Evolutionary conservation across 2,888 invertebrate genomes (phyloP), one percentile per base, ranked within the genome.

Genomic region (Ichneumoninae sp.): DNA sequence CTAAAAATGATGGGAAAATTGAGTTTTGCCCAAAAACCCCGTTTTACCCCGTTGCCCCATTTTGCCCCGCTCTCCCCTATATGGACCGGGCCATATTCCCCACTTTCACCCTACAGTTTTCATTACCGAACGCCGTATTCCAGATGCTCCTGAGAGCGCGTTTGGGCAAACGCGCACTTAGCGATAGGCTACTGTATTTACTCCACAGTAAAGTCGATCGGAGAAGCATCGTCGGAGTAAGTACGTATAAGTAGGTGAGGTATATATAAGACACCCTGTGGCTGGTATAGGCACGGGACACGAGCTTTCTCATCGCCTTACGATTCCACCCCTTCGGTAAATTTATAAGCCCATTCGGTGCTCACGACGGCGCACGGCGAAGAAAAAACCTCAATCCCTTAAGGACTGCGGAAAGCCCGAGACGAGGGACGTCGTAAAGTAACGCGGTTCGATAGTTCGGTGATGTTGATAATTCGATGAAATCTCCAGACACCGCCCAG

Each of bases 271-370:
- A 54, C 6, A 57, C 26, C 26, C 60, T 50, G 74, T 19, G 65
- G 65, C 36, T 40, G n/a, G 16, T 40, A 50, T 33, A 40, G 33
- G 65, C 22, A 75, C 66, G 22, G n/a, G 16, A 16, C 44, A 50
- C 63, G 7, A n/a, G 50, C 75, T 30, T 13, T 66, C 52, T 40
- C 65, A 22, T 54, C 66, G 66, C 66, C 70, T 71, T 65, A 75
- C 50, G 68, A 68, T 68, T 65, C 22, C 30, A 71, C 33, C 69
- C 69, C 76, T 54, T 73, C 57, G 68, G 73, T 60, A 82, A 82
- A 82, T 82, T 77, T 85, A 82, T 83, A 80, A 82, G 78, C 50
- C 71, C 78, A 76, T 82, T 52, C 30, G 73, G 71, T 44, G 60
- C 60, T 44, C 60, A 71, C 70, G 19, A 22, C 4, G 54, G 26